Percentiles rank a stretch among this genome's conserved stretches.
Evolutionary conservation across 2,797 vertebrate genomes (phyloP).

Genomic region (Hemibagrus guttatus): DNA sequence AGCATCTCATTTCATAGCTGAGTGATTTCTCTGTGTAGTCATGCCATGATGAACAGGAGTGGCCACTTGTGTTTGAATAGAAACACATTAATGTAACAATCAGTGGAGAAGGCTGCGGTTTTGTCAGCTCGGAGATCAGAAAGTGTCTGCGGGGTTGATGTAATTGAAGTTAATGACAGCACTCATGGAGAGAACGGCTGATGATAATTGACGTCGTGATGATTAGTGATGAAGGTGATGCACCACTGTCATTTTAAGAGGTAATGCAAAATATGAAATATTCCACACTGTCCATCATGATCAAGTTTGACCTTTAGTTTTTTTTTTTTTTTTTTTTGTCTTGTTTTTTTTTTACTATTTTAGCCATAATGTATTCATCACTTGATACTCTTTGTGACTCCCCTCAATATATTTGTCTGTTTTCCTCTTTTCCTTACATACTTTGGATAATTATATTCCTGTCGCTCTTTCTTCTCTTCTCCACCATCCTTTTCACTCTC

Average conservation of each 20-base stretch:
- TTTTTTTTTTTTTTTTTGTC: not conserved
- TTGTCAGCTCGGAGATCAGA: conserved; percentile 31
- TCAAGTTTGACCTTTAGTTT: conserved; percentile 51
- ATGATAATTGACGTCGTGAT: conserved; percentile 64
- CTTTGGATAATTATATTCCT: conserved; percentile 16
- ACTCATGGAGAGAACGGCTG: conserved; percentile 55
- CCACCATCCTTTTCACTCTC: not conserved
- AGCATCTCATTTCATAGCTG: conserved; percentile 49
- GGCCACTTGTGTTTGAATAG: conserved; percentile 32
- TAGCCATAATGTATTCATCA: not conserved
- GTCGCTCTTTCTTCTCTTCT: conserved; percentile 16
- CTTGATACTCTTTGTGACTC: not conserved
- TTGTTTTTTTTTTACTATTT: not conserved
- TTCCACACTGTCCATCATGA: conserved; percentile 56
- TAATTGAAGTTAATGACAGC: conserved; percentile 62
- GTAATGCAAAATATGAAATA: not conserved
- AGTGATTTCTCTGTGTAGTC: conserved; percentile 35
- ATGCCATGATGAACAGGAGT: not conserved
- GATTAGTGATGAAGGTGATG: conserved; percentile 66
- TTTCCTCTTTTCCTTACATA: not conserved
- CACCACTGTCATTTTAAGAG: conserved; percentile 50
- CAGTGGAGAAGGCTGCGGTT: not conserved
- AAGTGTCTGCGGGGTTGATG: conserved; percentile 41
- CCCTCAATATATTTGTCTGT: conserved; percentile 18
- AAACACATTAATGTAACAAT: conserved; percentile 40